Evolutionary conservation across 1,140 invertebrate genomes (phyloP).

Genomic region (Marisa cornuarietis): DNA sequence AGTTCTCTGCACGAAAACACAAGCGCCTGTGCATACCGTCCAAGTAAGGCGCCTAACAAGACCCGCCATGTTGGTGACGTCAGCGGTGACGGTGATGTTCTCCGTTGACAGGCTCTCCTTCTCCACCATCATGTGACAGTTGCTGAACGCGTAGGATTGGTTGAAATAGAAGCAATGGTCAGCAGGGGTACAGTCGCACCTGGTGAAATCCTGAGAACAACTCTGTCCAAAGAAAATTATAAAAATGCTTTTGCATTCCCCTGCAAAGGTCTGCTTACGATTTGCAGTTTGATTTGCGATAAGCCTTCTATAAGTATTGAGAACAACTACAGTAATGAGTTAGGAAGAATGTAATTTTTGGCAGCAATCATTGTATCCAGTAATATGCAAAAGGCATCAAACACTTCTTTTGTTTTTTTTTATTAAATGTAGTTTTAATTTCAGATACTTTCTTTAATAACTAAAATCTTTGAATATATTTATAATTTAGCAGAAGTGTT

Average conservation of each 20-base stretch:
- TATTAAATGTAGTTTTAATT: too few relatives aligned
- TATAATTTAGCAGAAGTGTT: too few relatives aligned
- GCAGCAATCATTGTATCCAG: too few relatives aligned
- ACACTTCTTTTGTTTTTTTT: too few relatives aligned
- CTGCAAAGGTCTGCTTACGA: background rate
- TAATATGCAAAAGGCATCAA: too few relatives aligned
- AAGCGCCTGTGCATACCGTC: background rate
- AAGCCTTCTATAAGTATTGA: background rate
- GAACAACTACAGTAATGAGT: too few relatives aligned
- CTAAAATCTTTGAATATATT: too few relatives aligned
- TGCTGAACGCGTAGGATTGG: constrained; percentile 7
- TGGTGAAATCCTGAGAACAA: background rate
- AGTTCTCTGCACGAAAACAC: too few relatives aligned
- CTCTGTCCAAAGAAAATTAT: background rate
- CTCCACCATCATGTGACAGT: constrained; percentile 26
- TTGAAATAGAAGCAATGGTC: background rate
- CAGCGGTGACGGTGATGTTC: background rate
- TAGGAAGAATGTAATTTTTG: too few relatives aligned
- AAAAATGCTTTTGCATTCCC: background rate
- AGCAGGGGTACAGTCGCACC: background rate
- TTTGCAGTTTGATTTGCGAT: background rate
- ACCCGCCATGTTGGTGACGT: constrained; percentile 18
- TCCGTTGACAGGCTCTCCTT: constrained; percentile 17
- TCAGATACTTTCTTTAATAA: too few relatives aligned
- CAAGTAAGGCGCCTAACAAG: background rate